Conservation (phyloP, 2,113 vertebrate species). For the Festucalex cinctus region DNA sequence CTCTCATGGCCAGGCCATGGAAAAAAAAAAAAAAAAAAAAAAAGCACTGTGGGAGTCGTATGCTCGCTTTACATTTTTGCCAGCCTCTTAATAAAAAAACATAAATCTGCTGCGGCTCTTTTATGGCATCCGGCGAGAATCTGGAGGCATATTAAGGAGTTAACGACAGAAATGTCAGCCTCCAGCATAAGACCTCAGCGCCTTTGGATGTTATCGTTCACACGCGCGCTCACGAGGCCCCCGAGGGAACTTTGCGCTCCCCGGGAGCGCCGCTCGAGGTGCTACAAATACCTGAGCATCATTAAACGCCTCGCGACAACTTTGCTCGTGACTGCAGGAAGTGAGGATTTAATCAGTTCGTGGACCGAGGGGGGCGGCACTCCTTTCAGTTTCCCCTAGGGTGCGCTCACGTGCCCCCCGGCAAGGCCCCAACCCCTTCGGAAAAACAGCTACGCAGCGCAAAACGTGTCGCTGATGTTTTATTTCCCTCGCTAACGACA, state of each 20-base stretch:
- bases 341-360: background rate
- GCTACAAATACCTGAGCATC: background rate
- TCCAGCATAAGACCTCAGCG: background rate
- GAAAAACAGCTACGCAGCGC: background rate
- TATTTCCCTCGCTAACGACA: background rate
- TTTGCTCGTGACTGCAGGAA: background rate
- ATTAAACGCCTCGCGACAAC: background rate
- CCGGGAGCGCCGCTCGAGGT: background rate
- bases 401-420: background rate
- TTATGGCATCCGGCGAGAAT: conserved; percentile 5
- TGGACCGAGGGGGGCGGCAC: background rate
- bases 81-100: conserved; percentile 26
- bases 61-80: conserved; percentile 8
- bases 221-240: background rate
- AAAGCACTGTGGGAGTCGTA: conserved; percentile 11
- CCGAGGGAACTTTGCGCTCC: background rate
- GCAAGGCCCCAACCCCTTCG: no score
- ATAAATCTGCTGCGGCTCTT: conserved; percentile 23
- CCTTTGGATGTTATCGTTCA: background rate
- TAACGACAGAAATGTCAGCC: background rate
- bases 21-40: background rate
- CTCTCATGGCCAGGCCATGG: no score
- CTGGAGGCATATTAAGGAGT: background rate
- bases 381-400: background rate
- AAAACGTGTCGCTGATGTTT: background rate